phyloP scores from a whole-genome alignment of 2,797 vertebrate species.

The Pantherophis alleghaniensis region DNA sequence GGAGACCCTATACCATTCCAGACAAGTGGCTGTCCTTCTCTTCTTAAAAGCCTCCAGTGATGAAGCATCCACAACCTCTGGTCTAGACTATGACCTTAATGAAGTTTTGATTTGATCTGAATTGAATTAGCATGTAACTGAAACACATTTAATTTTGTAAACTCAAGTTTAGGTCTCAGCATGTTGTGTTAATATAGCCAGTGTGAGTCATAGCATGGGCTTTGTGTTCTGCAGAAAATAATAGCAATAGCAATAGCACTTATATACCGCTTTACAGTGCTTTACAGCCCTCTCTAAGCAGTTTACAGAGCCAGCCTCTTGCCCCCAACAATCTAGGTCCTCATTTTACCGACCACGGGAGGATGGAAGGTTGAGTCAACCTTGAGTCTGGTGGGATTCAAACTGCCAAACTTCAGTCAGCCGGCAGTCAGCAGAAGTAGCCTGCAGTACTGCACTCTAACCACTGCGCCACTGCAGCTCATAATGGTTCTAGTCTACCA shows the following conservation, averaged over 20 bases:
- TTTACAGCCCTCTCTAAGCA: no score
- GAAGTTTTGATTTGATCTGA: not conserved
- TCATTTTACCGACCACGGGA: no score
- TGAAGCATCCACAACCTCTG: not conserved
- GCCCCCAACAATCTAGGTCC: no score
- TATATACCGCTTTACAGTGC: no score
- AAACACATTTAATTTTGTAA: not conserved
- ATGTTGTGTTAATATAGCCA: not conserved
- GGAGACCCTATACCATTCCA: not conserved
- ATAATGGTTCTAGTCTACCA: not conserved
- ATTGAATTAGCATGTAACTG: not conserved
- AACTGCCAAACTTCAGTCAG: no score
- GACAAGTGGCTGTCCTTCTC: not conserved
- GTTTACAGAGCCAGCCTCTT: no score
- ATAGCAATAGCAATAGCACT: not conserved
- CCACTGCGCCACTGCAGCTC: no score
- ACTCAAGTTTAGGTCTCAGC: not conserved
- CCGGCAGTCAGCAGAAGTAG: no score
- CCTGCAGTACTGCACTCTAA: no score
- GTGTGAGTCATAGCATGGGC: not conserved
- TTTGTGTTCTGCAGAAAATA: not conserved
- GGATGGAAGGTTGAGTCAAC: no score
- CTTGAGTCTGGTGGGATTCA: no score
- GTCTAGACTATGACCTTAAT: not conserved
- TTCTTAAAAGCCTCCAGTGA: not conserved